Evolutionary conservation across 2,113 vertebrate species (phyloP), one percentile per base, ranked within the genome.

Genomic region (Pagrus major): DNA sequence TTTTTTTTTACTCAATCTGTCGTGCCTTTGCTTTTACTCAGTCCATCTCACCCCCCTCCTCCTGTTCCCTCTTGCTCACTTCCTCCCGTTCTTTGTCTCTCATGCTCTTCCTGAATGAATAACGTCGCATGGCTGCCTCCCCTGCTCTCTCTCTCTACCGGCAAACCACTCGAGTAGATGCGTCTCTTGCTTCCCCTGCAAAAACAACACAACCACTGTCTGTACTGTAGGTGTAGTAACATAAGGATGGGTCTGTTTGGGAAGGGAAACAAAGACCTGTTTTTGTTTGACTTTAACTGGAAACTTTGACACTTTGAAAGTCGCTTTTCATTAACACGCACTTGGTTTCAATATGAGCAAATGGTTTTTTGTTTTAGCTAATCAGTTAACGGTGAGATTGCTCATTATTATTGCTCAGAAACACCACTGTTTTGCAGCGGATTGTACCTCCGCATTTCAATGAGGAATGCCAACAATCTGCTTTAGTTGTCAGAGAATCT

Each of bases 21-120:
- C 1, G 88, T 90, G 84, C 87, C 88, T 91, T 92, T 89, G 49
- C 69, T 91, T 88, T 87, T 8, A 27, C 44, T 82, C 9, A 21
- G 42, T 35, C 10, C 66, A 25, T 64, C 29, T 58, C 65, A 37
- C 39, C 31, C 6, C 29, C 66, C 42, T 55, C 58, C 37, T 33
- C n/a, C 3, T 71, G 44, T 21, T 47, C 15, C 51, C 39, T 35
- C 39, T 44, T 9, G 23, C 68, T 61, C 29, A 23, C 70, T 64
- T 63, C 42, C 71, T 68, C 64, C 23, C 1, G 3, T 37, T 66
- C 54, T 47, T 52, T 27, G 33, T 42, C 66, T 39, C 59, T 72
- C 46, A 60, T 7, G 47, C 60, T 74, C 71, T 65, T 68, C 60
- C 71, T 42, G 41, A 67, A 81, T 60, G 65, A 65, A 70, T 51